A percentile compares a stretch with the other conserved stretches of the same genome.
Conservation (phyloP, 2,113 vertebrate species). For the Tachysurus vachellii region DNA sequence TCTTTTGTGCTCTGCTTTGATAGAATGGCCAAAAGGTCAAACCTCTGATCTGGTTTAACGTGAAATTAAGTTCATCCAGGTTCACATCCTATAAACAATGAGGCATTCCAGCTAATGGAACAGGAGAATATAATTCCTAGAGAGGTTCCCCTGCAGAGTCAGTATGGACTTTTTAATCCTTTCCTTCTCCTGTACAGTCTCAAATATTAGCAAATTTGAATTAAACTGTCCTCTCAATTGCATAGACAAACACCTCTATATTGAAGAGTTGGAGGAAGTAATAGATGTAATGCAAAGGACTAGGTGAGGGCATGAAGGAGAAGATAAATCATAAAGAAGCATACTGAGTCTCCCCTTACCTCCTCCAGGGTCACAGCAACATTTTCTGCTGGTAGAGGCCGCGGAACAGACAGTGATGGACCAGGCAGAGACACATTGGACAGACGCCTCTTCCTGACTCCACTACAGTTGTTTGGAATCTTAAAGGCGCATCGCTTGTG, state of each 20-base stretch:
- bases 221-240: constrained; percentile 3
- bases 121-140: background rate
- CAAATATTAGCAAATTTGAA: background rate
- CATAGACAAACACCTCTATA: background rate
- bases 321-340: background rate
- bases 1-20: background rate
- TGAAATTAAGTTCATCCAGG: background rate
- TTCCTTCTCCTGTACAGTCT: background rate
- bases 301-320: background rate
- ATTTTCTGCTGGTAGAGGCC: constrained; percentile 80
- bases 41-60: background rate
- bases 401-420: constrained; percentile 85
- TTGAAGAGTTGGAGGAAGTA: background rate
- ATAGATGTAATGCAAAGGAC: background rate
- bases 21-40: background rate
- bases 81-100: background rate
- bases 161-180: constrained; percentile 18
- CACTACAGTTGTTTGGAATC: constrained; percentile 97
- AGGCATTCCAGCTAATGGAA: background rate
- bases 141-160: background rate
- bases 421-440: constrained; percentile 93
- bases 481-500: constrained; percentile 98
- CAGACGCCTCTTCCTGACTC: constrained; percentile 89
- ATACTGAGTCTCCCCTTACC: constrained; percentile 68
- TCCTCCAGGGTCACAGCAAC: constrained; percentile 81